Percentiles rank a stretch among this genome's conserved stretches.
Evolutionary conservation across 2,888 invertebrate genomes (phyloP).

Genomic region (Acleris literana): DNA sequence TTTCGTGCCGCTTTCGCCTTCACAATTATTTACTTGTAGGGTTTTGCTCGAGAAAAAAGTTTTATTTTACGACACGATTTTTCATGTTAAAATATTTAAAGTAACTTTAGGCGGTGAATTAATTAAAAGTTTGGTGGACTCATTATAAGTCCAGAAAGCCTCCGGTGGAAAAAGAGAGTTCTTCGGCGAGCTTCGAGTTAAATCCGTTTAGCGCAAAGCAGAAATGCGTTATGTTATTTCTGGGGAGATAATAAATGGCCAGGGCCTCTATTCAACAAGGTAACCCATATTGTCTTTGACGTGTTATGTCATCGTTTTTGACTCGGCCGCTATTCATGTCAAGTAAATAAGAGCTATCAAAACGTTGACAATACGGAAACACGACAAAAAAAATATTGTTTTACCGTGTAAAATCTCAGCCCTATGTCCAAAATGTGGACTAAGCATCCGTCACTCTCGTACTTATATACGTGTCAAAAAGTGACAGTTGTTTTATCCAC

Average conservation of each 20-base stretch:
- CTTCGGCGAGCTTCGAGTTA: conserved; percentile 39
- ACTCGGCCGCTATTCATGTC: too few species aligned
- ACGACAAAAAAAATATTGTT: too few species aligned
- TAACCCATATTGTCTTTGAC: too few species aligned
- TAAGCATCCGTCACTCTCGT: too few species aligned
- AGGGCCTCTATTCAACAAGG: too few species aligned
- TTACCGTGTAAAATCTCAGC: too few species aligned
- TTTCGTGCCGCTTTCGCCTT: background rate
- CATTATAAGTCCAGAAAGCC: conserved; percentile 61
- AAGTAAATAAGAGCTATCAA: too few species aligned
- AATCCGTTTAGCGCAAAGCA: conserved; percentile 42
- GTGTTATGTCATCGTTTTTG: too few species aligned
- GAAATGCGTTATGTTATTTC: conserved; percentile 7
- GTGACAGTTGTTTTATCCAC: too few species aligned
- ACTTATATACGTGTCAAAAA: too few species aligned
- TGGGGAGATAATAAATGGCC: conserved; percentile 2
- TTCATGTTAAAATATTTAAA: conserved; percentile 59
- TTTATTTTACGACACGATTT: conserved; percentile 47
- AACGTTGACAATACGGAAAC: too few species aligned
- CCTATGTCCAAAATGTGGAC: too few species aligned
- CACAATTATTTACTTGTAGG: conserved; percentile 21
- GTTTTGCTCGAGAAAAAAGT: conserved; percentile 26
- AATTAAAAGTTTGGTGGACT: conserved; percentile 69
- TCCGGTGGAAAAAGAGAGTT: conserved; percentile 44
- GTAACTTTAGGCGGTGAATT: conserved; percentile 65